Evolutionary conservation across 2,888 invertebrate species (phyloP).

Genomic region (Nebria salina): DNA sequence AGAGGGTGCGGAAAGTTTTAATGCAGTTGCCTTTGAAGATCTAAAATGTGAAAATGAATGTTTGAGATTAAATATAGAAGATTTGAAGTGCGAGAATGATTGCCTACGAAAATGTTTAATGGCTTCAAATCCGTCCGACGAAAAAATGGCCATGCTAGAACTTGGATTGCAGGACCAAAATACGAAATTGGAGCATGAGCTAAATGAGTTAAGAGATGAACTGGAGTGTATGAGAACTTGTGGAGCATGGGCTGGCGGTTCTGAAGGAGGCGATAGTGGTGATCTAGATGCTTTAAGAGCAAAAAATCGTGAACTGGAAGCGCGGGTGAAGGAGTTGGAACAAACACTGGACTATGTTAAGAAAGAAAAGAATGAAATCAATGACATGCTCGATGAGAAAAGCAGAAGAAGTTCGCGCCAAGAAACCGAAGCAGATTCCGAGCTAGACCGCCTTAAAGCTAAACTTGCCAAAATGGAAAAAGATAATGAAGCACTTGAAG

Average conservation of each 20-base stretch:
- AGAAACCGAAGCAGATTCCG: slow-evolving; percentile 23
- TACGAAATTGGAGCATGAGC: slow-evolving; percentile 16
- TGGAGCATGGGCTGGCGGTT: slow-evolving; percentile 16
- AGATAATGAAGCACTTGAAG: not conserved
- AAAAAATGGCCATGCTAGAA: slow-evolving; percentile 25
- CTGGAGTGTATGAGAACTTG: slow-evolving; percentile 33
- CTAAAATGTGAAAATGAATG: slow-evolving; percentile 2
- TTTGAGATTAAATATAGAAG: slow-evolving; percentile 14
- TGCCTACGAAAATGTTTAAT: slow-evolving; percentile 35
- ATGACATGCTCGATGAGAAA: not conserved
- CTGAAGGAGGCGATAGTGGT: slow-evolving; percentile 58
- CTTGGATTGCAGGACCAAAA: slow-evolving; percentile 14
- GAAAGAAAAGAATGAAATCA: slow-evolving; percentile 12
- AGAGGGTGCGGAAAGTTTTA: not conserved
- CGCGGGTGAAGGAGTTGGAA: not conserved
- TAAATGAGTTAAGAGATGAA: slow-evolving; percentile 32
- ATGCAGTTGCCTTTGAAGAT: not conserved
- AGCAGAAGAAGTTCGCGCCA: not conserved
- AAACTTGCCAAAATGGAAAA: slow-evolving; percentile 8
- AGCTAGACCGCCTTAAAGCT: not conserved
- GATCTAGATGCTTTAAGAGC: slow-evolving; percentile 51
- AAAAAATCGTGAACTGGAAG: slow-evolving; percentile 5
- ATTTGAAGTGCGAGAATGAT: slow-evolving; percentile 37
- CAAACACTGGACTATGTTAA: not conserved
- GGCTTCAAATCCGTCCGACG: slow-evolving; percentile 11